phyloP scores from a whole-genome alignment of 2,797 vertebrate species.

The Acanthis flammea region DNA sequence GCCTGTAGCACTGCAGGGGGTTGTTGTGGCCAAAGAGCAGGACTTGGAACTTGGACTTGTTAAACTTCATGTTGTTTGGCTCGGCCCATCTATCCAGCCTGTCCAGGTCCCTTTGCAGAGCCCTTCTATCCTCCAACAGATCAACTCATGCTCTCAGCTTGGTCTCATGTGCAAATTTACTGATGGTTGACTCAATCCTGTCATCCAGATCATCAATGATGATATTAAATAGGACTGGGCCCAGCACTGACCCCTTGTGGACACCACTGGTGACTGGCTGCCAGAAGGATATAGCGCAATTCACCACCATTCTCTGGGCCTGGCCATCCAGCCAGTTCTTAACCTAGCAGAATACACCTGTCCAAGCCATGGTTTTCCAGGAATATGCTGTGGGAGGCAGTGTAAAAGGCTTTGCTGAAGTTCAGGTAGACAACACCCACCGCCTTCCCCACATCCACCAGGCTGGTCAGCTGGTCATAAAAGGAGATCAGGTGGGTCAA shows the following conservation, averaged over 20 bases:
- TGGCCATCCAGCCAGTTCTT: neutral
- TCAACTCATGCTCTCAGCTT: neutral
- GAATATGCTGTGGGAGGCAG: neutral
- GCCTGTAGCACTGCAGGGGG: neutral
- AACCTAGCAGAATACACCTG: neutral
- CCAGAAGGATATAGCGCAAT: neutral
- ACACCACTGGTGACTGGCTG: neutral
- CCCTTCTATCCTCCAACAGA: neutral
- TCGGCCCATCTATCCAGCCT: neutral
- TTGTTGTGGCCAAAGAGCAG: neutral
- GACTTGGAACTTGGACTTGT: neutral
- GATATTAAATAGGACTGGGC: neutral
- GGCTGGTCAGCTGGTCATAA: neutral
- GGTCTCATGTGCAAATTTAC: neutral
- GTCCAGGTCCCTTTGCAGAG: neutral
- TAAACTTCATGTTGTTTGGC: neutral
- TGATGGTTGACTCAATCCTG: neutral
- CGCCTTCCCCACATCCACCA: neutral
- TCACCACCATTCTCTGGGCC: neutral
- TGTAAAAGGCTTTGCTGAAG: neutral
- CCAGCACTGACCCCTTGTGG: neutral
- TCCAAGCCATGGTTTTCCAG: neutral
- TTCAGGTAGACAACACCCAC: neutral
- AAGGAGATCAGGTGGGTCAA: neutral
- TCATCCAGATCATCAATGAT: neutral